A percentile compares a stretch with the other conserved stretches of the same genome.
phyloP scores from a whole-genome alignment of 2,888 invertebrate species.

The Leucoptera coffeella region DNA sequence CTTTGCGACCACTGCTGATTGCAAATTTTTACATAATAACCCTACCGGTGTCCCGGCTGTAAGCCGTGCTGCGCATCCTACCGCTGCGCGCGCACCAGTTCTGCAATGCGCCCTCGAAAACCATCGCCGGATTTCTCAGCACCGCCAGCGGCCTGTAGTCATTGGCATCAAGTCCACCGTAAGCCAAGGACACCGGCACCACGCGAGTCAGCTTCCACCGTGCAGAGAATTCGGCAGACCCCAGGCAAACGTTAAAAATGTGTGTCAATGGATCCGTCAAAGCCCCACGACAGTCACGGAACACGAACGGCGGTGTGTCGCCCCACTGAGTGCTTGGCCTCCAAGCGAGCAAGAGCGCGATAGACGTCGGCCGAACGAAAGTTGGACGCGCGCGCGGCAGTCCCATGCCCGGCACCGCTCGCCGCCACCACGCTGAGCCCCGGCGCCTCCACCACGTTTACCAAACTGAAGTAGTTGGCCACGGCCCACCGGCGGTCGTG shows the following conservation, averaged over 20 bases:
- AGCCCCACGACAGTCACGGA: neutral
- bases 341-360: neutral
- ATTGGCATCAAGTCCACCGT: neutral
- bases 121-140: neutral
- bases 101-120: too few relatives aligned
- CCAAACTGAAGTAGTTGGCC: neutral
- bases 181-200: neutral
- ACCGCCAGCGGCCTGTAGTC: conserved; percentile 1
- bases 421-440: neutral
- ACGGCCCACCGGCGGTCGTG: neutral
- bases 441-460: neutral
- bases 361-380: neutral
- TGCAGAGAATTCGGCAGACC: neutral
- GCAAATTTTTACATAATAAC: too few relatives aligned
- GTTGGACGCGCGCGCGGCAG: neutral
- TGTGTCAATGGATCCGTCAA: neutral
- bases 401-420: neutral
- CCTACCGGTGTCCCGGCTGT: neutral
- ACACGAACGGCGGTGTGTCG: neutral
- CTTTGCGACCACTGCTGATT: too few relatives aligned
- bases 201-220: conserved; percentile 1
- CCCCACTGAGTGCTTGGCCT: too few relatives aligned
- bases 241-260: conserved; percentile 1
- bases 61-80: conserved; percentile 1
- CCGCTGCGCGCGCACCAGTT: neutral